phyloP scores from a whole-genome alignment of 2,113 vertebrate genomes.

The Oncorhynchus clarkii region DNA sequence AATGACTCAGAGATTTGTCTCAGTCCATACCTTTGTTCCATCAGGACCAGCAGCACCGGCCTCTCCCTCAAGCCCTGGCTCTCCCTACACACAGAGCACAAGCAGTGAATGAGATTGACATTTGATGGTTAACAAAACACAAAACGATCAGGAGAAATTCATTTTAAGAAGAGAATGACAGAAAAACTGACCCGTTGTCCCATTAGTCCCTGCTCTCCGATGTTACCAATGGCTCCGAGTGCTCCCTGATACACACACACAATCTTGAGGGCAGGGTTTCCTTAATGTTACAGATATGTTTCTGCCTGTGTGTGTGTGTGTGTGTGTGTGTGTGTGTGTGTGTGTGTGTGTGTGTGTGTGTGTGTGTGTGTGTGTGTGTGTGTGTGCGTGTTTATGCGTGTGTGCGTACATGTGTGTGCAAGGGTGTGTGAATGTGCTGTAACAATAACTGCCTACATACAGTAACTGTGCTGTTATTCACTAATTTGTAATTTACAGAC shows the following conservation, averaged over 20 bases:
- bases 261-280: too few relatives aligned
- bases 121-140: background rate
- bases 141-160: background rate
- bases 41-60: slow-evolving; percentile 80
- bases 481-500: too few relatives aligned
- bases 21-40: slow-evolving; percentile 82
- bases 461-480: too few relatives aligned
- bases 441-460: too few relatives aligned
- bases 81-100: slow-evolving; percentile 73
- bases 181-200: slow-evolving; percentile 82
- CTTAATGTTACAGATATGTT: too few relatives aligned
- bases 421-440: too few relatives aligned
- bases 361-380: too few relatives aligned
- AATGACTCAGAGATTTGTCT: background rate
- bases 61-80: slow-evolving; percentile 88
- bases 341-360: too few relatives aligned
- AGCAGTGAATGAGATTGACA: background rate
- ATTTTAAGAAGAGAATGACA: slow-evolving; percentile 3
- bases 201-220: slow-evolving; percentile 87
- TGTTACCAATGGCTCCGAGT: slow-evolving; percentile 79
- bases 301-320: too few relatives aligned
- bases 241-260: slow-evolving; percentile 76
- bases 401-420: too few relatives aligned
- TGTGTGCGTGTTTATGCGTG: too few relatives aligned
- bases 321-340: too few relatives aligned